Conservation (phyloP, 2,888 invertebrate species). For the Andrena praecox region DNA sequence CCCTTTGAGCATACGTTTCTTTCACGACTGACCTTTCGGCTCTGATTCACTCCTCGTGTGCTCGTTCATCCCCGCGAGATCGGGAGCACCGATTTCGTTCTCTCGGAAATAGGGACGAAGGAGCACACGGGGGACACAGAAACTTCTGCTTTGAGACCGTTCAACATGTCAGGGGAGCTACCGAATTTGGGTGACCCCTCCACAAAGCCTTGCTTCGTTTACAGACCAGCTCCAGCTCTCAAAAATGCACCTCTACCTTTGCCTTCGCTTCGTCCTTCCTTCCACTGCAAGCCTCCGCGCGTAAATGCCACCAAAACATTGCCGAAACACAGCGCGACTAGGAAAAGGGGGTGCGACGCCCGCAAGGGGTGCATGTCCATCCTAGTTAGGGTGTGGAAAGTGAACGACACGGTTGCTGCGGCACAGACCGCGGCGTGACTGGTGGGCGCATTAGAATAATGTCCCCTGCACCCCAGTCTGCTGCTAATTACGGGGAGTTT, state of each 20-base stretch:
- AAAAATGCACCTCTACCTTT: too few relatives aligned
- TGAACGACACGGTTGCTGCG: slow-evolving; percentile 43
- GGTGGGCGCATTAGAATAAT: slow-evolving; percentile 69
- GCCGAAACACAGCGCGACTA: background rate
- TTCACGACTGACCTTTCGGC: slow-evolving; percentile 11
- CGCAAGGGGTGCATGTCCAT: background rate
- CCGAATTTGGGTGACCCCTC: background rate
- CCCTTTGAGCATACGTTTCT: slow-evolving; percentile 20
- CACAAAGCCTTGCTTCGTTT: too few relatives aligned
- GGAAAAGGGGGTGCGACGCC: background rate
- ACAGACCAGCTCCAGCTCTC: too few relatives aligned
- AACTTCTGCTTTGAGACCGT: background rate
- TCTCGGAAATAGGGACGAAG: background rate
- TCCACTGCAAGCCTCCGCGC: too few relatives aligned
- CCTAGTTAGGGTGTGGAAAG: slow-evolving; percentile 55
- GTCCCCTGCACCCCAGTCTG: slow-evolving; percentile 57
- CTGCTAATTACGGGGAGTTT: slow-evolving; percentile 79
- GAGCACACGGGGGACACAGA: background rate
- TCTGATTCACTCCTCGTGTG: background rate
- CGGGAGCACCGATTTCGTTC: background rate
- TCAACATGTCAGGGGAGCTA: background rate
- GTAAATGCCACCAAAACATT: background rate
- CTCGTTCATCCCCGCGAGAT: too few relatives aligned
- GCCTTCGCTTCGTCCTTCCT: too few relatives aligned
- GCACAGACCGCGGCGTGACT: slow-evolving; percentile 48